Percentiles rank a stretch among this genome's conserved stretches.
Conservation (phyloP, 2,888 invertebrate genomes). For the Drosophila siamana region DNA sequence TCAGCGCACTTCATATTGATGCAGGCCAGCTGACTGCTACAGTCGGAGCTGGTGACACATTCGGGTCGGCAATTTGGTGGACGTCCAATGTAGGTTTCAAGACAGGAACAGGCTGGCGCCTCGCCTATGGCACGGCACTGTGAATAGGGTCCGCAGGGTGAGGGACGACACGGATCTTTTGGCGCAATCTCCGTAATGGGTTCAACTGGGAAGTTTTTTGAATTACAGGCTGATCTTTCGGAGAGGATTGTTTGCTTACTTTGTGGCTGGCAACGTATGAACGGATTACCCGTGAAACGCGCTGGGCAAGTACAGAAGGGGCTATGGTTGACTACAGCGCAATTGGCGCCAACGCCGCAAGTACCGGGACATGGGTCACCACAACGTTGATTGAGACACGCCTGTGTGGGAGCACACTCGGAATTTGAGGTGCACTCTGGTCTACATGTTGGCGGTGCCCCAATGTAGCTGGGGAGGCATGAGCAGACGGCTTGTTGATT, state of each 20-base stretch:
- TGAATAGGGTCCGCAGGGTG: constrained; percentile 93
- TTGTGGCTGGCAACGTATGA: constrained; percentile 88
- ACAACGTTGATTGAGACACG: constrained; percentile 92
- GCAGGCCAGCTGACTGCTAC: constrained; percentile 89
- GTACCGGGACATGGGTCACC: constrained; percentile 92
- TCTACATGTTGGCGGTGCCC: constrained; percentile 91
- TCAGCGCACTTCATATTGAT: constrained; percentile 91
- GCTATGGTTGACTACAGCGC: constrained; percentile 92
- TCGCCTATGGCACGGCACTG: constrained; percentile 89
- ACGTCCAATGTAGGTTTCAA: constrained; percentile 88
- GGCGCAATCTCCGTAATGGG: constrained; percentile 85
- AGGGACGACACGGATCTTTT: constrained; percentile 90
- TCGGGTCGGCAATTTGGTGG: constrained; percentile 93
- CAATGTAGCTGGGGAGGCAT: constrained; percentile 89
- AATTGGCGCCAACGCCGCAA: constrained; percentile 91
- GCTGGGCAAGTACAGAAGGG: constrained; percentile 91
- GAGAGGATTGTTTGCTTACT: constrained; percentile 83
- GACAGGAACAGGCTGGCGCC: constrained; percentile 91
- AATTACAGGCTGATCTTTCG: not conserved
- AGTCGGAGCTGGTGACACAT: constrained; percentile 92
- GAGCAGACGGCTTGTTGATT: constrained; percentile 91
- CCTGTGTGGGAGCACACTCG: constrained; percentile 90
- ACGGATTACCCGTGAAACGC: constrained; percentile 91
- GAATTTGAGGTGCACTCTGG: constrained; percentile 91
- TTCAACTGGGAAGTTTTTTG: constrained; percentile 79